Base-by-base conservation (phyloP, 2,888 invertebrate species). In the Dilophus febrilis region DNA sequence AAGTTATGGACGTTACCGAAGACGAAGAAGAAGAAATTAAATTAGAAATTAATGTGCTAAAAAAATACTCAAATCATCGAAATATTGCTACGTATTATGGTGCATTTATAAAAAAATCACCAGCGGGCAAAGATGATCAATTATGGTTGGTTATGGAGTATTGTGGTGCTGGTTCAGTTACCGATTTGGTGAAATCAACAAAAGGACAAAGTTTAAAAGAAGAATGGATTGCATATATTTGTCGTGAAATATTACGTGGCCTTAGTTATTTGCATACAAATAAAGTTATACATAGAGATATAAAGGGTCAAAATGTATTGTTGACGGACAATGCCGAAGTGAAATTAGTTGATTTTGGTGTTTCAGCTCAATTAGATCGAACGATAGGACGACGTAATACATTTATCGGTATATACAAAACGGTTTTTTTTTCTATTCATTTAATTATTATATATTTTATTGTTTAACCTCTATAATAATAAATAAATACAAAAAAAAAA, bases 21-120 rank as follows among this genome's bases (percentile, higher is more conserved):
- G 98, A 98, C 63, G 98, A 98, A 65, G 98, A 98, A 61, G 98
- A 99, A 67, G 98, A 99, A 72, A 99, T 98, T 52, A 98, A 98
- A 65, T 71, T 98, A 55, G 98, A 99, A 72, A 98, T 98, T 53
- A 98, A 98, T 71, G 98, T 99, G 53, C 73, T 98, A 53, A 99
- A 98, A 68, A 95, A 88, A 74, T 94, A 88, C 68, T 94, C 92
- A 46, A 90, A 94, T 68, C 97, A 98, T 67, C 82, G 95, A 56
- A 99, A 99, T 67, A 98, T 99, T 58, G 98, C 98, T 49, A 99
- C 97, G 44, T 99, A 99, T 66, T 99, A 97, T 71, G 98, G 98
- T 50, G 98, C 98, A 54, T 99, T 99, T 66, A 97, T 99, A 52
- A 97, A 97, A 67, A 98, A 98, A 67, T 90, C 91, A 53, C 92